These are phyloP conservation scores for Ceratina australensis DNA, from an alignment of 1,140 invertebrate species.

Conservation along the genomic window DNA sequence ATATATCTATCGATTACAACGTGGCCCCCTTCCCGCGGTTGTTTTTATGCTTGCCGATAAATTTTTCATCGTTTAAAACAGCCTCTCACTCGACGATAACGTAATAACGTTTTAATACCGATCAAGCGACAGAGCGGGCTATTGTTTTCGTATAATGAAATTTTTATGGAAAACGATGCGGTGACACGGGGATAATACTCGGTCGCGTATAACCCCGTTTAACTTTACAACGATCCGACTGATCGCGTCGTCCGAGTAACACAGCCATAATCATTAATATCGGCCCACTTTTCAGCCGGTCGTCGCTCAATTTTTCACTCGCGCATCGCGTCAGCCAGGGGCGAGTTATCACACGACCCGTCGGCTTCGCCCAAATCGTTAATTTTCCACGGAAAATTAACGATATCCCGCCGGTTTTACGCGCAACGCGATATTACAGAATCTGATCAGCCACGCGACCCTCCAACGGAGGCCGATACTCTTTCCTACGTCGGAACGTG, in stretches of 20 bases:
- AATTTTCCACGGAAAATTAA: constrained; percentile 1
- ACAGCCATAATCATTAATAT: constrained; percentile 15
- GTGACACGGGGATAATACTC: neutral
- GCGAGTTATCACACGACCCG: too few species aligned
- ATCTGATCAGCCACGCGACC: too few species aligned
- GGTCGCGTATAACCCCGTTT: neutral
- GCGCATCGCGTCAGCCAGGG: too few species aligned
- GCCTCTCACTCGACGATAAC: neutral
- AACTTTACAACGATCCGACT: neutral
- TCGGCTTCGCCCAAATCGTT: neutral
- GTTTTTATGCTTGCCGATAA: neutral
- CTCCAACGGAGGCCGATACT: neutral
- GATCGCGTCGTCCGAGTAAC: constrained; percentile 3
- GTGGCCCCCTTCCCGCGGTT: too few species aligned
- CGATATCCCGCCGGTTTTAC: neutral
- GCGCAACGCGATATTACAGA: too few species aligned
- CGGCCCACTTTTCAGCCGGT: neutral
- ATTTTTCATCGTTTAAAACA: neutral
- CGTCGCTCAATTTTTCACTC: neutral
- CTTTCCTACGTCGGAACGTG: neutral
- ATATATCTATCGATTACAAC: neutral
- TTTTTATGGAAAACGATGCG: neutral
- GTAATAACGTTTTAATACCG: neutral
- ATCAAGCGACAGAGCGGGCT: too few species aligned
- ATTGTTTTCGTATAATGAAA: neutral